phyloP scores from a whole-genome alignment of 2,797 vertebrate species.

The Peromyscus attwateri region DNA sequence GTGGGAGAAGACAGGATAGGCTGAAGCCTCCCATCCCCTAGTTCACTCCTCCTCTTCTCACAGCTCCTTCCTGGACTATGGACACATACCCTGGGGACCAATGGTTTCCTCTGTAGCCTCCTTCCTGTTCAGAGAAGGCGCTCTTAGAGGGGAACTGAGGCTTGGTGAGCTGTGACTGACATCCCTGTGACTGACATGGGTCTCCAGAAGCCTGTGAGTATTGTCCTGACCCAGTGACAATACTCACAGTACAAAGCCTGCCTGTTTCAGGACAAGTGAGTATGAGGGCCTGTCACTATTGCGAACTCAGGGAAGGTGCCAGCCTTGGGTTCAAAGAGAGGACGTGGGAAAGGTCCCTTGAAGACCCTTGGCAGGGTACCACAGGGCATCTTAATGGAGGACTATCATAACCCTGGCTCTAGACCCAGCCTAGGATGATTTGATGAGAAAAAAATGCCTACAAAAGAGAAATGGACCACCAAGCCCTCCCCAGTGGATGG shows the following conservation, averaged over 20 bases:
- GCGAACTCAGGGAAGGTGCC: neutral
- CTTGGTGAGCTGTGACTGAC: no score
- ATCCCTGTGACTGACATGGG: neutral
- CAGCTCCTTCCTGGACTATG: neutral
- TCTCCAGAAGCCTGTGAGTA: neutral
- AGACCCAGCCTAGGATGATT: conserved; percentile 84
- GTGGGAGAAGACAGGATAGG: neutral
- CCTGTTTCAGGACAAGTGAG: neutral
- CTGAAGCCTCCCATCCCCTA: neutral
- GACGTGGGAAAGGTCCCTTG: conserved; percentile 79
- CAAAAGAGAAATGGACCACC: conserved; percentile 43
- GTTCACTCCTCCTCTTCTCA: neutral
- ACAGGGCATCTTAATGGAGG: conserved; percentile 58
- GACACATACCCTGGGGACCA: neutral
- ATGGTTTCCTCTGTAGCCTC: neutral
- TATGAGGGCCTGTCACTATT: fast-evolving
- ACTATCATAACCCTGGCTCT: conserved; percentile 71
- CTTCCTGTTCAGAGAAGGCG: neutral
- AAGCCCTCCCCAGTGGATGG: neutral
- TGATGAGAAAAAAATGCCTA: conserved; percentile 87
- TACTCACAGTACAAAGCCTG: neutral
- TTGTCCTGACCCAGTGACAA: neutral
- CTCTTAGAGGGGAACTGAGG: neutral
- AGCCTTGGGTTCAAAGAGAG: neutral
- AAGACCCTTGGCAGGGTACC: conserved; percentile 51